Conservation (phyloP, 1,140 invertebrate species). For the Batillaria attramentaria region DNA sequence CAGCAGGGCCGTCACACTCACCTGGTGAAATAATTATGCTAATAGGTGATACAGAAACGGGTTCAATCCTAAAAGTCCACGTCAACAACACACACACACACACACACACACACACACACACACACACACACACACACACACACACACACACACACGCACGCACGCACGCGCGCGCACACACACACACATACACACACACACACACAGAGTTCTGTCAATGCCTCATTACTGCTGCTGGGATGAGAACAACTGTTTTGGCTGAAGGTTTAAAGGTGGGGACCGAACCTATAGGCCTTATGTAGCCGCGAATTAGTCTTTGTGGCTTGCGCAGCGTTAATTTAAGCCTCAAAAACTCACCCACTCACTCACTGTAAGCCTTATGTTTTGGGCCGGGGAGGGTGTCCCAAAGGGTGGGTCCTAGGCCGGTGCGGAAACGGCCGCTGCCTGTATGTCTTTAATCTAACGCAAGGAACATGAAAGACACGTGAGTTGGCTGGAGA, state of each 20-base stretch:
- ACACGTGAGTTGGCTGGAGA: too few species aligned
- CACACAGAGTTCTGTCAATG: not conserved
- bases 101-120: not conserved
- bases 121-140: constrained; percentile 13
- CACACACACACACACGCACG: constrained; percentile 1
- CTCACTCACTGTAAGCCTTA: not conserved
- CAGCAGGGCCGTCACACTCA: too few species aligned
- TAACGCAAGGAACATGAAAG: too few species aligned
- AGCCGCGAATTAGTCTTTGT: not conserved
- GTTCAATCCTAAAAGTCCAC: not conserved
- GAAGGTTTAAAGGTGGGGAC: not conserved
- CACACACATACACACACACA: not conserved
- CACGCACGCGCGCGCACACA: constrained; percentile 1
- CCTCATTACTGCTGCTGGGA: too few species aligned
- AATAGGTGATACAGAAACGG: not conserved
- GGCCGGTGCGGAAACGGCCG: too few species aligned
- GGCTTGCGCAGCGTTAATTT: not conserved
- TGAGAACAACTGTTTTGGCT: too few species aligned
- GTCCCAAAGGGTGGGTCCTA: too few species aligned
- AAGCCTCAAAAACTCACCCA: not conserved
- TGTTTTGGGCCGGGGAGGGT: too few species aligned
- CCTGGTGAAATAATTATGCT: not conserved
- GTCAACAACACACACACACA: not conserved
- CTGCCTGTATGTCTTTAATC: too few species aligned
- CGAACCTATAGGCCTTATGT: not conserved